Percentiles rank a stretch among this genome's conserved stretches.
These are phyloP conservation scores for Rotaria sp. DNA, from an alignment of 2,888 invertebrate species.

Conservation along the genomic window DNA sequence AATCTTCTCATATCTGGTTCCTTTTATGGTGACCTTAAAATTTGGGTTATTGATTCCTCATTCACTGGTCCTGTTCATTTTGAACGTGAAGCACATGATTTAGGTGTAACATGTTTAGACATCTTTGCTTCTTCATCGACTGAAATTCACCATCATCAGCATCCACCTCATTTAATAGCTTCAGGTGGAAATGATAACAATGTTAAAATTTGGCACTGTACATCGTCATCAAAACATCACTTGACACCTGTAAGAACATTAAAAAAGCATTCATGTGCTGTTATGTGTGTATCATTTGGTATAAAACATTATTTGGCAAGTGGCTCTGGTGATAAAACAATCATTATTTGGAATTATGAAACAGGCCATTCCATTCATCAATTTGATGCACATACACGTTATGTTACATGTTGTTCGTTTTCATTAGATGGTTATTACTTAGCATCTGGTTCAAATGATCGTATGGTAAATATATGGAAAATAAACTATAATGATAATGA, in stretches of 20 bases:
- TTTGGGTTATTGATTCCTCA: not conserved
- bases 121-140: not conserved
- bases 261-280: not conserved
- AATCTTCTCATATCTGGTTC: not conserved
- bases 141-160: not conserved
- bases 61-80: conserved; percentile 3
- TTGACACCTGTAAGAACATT: not conserved
- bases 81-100: conserved; percentile 29
- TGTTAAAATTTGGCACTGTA: conserved; percentile 14
- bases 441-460: conserved; percentile 22
- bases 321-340: conserved; percentile 23
- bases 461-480: conserved; percentile 9
- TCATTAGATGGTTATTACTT: not conserved
- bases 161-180: not conserved
- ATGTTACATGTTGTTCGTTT: conserved; percentile 7
- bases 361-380: not conserved
- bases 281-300: conserved; percentile 21
- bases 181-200: conserved; percentile 22
- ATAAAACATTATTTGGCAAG: not conserved
- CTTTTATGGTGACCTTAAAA: not conserved
- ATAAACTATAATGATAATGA: not conserved
- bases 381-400: conserved; percentile 16
- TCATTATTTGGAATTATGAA: conserved; percentile 11
- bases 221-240: not conserved
- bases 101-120: conserved; percentile 11